Conservation (phyloP, 2,888 invertebrate genomes). For the Sarcophaga caerulescens region DNA sequence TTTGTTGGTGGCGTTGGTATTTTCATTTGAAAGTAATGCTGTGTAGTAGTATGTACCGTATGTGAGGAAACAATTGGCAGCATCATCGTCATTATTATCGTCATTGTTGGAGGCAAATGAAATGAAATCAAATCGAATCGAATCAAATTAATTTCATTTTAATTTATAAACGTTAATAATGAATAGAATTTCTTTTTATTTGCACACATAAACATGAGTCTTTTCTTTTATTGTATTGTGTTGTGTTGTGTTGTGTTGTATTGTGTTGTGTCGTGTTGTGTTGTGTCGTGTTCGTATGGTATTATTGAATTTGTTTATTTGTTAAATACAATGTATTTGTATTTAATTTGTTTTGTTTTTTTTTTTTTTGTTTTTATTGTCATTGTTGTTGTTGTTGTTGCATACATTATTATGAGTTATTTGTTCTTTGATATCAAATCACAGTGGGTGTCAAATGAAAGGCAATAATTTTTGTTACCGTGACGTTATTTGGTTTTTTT, state of each 20-base stretch:
- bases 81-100: not conserved
- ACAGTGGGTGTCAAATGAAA: slow-evolving; percentile 34
- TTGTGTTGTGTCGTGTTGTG: too few species aligned
- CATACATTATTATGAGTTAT: slow-evolving; percentile 30
- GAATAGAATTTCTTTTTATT: too few species aligned
- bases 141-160: not conserved
- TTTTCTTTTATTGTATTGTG: too few species aligned
- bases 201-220: too few species aligned
- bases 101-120: too few species aligned
- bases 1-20: not conserved
- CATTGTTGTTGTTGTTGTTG: not conserved
- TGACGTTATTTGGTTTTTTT: not conserved
- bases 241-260: too few species aligned
- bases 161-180: not conserved
- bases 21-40: too few species aligned
- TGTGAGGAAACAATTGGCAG: not conserved
- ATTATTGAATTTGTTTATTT: not conserved
- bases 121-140: not conserved
- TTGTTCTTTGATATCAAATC: slow-evolving; percentile 41
- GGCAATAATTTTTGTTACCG: not conserved
- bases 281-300: too few species aligned
- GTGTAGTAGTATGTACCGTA: too few species aligned
- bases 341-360: not conserved
- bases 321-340: not conserved
- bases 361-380: not conserved